Percentiles rank a stretch among this genome's conserved stretches.
These are phyloP conservation scores for Aphis craccivora DNA, from an alignment of 1,140 invertebrate species.

Conservation along the genomic window DNA sequence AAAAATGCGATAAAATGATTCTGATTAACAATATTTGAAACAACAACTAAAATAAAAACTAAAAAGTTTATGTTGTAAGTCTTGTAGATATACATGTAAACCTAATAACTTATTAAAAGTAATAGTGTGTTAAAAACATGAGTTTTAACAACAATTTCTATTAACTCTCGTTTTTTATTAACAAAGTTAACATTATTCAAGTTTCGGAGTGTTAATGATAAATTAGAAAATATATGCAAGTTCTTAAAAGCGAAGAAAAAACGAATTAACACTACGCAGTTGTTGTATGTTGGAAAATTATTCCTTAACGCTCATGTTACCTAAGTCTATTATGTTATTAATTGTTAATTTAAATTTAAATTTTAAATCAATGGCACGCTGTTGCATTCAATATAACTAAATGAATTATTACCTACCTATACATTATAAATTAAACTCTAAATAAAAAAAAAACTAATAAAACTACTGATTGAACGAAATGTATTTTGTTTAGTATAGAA, in stretches of 20 bases:
- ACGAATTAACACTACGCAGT: background rate
- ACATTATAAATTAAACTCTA: background rate
- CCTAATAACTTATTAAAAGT: background rate
- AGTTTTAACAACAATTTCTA: background rate
- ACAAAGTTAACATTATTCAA: background rate
- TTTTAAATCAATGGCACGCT: background rate
- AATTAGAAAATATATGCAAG: background rate
- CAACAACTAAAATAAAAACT: constrained; percentile 6
- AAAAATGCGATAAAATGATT: background rate
- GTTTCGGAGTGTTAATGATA: background rate
- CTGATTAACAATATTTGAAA: background rate
- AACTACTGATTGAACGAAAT: background rate
- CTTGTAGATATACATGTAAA: background rate
- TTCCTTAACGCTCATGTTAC: background rate
- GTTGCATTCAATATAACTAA: background rate
- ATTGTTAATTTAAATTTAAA: background rate
- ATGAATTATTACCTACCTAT: background rate
- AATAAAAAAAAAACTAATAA: background rate
- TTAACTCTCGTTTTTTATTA: background rate
- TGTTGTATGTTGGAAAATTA: background rate
- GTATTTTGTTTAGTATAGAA: background rate
- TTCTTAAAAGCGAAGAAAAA: background rate
- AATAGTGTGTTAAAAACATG: background rate
- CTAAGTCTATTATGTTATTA: background rate
- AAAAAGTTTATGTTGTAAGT: background rate